These are phyloP conservation scores for Heterodera schachtii DNA, from an alignment of 1,140 invertebrate species.

Conservation along the genomic window DNA sequence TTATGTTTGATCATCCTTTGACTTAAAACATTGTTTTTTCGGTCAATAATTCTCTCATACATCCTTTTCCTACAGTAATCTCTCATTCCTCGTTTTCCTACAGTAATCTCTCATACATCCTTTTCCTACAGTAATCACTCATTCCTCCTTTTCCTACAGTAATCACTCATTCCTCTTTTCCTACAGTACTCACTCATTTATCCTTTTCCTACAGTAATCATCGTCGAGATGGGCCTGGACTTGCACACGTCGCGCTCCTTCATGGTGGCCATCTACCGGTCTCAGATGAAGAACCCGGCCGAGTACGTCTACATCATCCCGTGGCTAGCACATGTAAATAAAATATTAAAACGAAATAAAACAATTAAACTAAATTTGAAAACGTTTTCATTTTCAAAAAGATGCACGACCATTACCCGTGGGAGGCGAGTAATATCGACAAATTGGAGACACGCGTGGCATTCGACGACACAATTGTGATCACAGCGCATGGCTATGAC, in stretches of 20 bases:
- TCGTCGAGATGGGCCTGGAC: constrained; percentile 61
- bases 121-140: background rate
- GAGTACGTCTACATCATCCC: constrained; percentile 64
- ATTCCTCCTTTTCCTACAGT: background rate
- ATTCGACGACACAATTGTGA: constrained; percentile 63
- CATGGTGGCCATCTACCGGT: constrained; percentile 57
- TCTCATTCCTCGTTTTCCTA: background rate
- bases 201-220: constrained; percentile 36
- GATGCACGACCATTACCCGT: constrained; percentile 64
- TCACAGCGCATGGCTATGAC: constrained; percentile 63
- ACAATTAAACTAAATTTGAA: background rate
- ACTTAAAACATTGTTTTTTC: too few species aligned
- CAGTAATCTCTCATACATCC: background rate
- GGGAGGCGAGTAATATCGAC: constrained; percentile 63
- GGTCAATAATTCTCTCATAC: too few species aligned
- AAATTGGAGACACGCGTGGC: constrained; percentile 59
- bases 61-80: background rate
- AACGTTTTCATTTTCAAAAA: too few species aligned
- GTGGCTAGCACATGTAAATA: constrained; percentile 62
- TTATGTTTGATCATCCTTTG: too few species aligned
- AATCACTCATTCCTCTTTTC: background rate
- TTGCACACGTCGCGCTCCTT: constrained; percentile 57
- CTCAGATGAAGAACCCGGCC: constrained; percentile 50
- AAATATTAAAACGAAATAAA: background rate
- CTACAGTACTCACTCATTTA: too few species aligned